phyloP scores from a whole-genome alignment of 2,797 vertebrate species.

The Adrianichthys oophorus region DNA sequence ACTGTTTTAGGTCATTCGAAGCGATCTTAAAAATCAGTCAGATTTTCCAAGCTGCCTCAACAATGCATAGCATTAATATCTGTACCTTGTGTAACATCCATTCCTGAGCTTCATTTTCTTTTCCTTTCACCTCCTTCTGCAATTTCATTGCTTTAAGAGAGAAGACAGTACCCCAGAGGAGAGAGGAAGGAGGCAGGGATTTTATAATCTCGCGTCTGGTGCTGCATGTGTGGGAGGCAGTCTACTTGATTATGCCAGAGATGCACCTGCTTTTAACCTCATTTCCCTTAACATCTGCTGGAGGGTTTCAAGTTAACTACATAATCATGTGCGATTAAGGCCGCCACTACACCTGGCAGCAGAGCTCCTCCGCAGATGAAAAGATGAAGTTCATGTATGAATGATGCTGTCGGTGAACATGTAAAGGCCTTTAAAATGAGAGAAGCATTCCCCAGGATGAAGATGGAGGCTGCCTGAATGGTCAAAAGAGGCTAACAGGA shows the following conservation, averaged over 20 bases:
- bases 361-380: conserved; percentile 11
- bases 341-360: conserved; percentile 19
- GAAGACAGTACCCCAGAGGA: conserved; percentile 28
- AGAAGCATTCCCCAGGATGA: conserved; percentile 27
- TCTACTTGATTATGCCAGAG: conserved; percentile 51
- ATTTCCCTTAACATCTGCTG: conserved; percentile 58
- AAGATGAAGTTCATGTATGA: conserved; percentile 23
- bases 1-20: conserved; percentile 32
- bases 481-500: conserved; percentile 3
- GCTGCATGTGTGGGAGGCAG: conserved; percentile 29
- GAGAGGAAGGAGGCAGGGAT: conserved; percentile 23
- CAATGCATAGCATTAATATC: conserved; percentile 58
- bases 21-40: conserved; percentile 31
- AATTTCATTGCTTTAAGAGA: conserved; percentile 31
- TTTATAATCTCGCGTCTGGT: conserved; percentile 37
- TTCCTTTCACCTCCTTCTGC: conserved; percentile 14
- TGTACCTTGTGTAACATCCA: conserved; percentile 30
- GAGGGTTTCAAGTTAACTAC: conserved; percentile 52
- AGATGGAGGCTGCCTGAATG: conserved; percentile 11
- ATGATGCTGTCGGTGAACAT: conserved; percentile 6
- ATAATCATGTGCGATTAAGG: conserved; percentile 55
- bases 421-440: conserved; percentile 18
- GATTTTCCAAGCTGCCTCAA: conserved; percentile 31
- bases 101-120: conserved; percentile 24
- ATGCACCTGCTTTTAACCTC: conserved; percentile 62